Evolutionary conservation across 2,113 vertebrate species (phyloP).

Genomic region (Phoenicopterus ruber): DNA sequence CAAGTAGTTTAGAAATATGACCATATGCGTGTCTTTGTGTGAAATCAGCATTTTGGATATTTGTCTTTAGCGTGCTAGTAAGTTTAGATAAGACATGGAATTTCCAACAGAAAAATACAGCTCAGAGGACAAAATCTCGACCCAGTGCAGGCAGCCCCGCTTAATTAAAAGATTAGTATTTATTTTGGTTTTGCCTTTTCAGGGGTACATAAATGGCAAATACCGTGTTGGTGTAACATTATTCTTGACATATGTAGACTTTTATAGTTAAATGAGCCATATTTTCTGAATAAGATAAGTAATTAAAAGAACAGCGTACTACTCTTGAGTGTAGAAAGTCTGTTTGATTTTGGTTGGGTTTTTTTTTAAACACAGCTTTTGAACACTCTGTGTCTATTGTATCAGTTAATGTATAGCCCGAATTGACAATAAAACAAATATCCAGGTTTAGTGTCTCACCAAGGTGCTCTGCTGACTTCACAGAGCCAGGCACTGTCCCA

Average conservation of each 20-base stretch:
- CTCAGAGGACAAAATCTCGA: background rate
- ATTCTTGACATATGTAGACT: background rate
- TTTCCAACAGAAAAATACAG: background rate
- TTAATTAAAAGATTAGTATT: background rate
- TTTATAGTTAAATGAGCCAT: background rate
- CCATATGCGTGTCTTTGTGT: background rate
- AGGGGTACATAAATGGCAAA: background rate
- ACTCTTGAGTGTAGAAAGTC: background rate
- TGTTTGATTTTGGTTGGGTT: background rate
- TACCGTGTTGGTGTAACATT: background rate
- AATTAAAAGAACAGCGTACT: background rate
- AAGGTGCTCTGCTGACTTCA: background rate
- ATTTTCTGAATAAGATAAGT: background rate
- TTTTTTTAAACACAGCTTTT: background rate
- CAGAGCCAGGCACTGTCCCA: background rate
- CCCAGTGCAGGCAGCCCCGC: background rate
- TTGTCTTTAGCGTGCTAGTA: background rate
- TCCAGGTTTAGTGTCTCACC: background rate
- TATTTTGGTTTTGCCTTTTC: background rate
- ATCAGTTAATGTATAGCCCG: accelerated
- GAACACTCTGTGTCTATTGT: background rate
- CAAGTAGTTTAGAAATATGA: background rate
- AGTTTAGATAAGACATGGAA: background rate
- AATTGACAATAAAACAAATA: background rate
- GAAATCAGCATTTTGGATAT: background rate